Evolutionary conservation across 2,113 vertebrate species (phyloP), one percentile per base, ranked within the genome.

Genomic region (Chrysochloris asiatica): DNA sequence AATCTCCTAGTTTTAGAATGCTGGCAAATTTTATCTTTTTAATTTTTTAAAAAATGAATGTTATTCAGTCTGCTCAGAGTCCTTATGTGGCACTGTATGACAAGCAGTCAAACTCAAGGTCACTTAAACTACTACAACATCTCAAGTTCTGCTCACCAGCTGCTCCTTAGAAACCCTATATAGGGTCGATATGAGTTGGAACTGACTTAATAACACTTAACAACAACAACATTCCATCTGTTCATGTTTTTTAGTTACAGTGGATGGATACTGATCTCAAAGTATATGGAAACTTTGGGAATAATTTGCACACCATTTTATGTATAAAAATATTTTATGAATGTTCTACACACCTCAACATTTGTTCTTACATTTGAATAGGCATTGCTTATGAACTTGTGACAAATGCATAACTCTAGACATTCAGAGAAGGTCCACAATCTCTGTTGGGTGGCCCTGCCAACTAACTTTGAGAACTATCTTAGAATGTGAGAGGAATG

Each of bases 1-100:
- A 93, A 81, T 94, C 59, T 90, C 94, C 48, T 69, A 85, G 88
- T 80, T 94, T 92, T 92, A 90, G 90, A 94, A 38, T 90, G 80
- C 93, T 95, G 83, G 81, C 90, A 94, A 88, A 93, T 93, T 92
- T 90, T 41, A 79, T 81, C 54, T 76, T 94, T 38, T 41, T 84
- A 93, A 79, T 83, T 45, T 81, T n/a, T 67, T 67, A 21, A 38
- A 87, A 76, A 33, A 63, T 19, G 17, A 63, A 93, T 83, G 88
- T 45, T 93, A 63, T 78, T 90, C 26, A 63, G 59, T 82, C n/a
- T n/a, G n/a, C n/a, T n/a, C n/a, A n/a, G n/a, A n/a, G n/a, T n/a
- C n/a, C n/a, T n/a, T n/a, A n/a, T n/a, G n/a, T n/a, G n/a, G n/a
- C n/a, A n/a, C n/a, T n/a, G n/a, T n/a, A n/a, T n/a, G n/a, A n/a